These are phyloP conservation scores for Calameuta idolon DNA, from an alignment of 2,888 invertebrate species.

Conservation along the genomic window DNA sequence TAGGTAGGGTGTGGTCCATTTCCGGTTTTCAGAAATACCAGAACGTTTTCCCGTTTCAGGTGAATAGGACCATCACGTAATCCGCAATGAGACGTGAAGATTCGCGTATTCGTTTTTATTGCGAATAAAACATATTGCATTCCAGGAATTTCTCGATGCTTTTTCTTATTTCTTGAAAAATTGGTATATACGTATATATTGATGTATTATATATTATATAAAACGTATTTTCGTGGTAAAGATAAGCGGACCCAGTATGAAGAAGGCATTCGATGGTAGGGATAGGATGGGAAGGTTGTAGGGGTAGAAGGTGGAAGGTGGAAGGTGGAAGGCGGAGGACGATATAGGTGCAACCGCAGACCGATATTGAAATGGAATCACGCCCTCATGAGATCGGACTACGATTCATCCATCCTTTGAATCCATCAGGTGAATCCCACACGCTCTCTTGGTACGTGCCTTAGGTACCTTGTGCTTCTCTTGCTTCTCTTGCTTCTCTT, in stretches of 20 bases:
- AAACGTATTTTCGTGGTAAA: neutral
- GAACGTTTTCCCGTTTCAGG: neutral
- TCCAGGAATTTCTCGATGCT: neutral
- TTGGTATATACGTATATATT: neutral
- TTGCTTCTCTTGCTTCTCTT: neutral
- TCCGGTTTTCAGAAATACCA: neutral
- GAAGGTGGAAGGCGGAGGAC: neutral
- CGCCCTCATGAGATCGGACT: conserved; percentile 28
- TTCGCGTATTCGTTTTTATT: neutral
- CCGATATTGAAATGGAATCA: conserved; percentile 64
- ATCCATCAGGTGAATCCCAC: conserved; percentile 8
- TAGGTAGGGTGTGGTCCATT: neutral
- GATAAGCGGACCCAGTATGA: neutral
- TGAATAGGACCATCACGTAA: neutral
- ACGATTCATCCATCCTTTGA: neutral
- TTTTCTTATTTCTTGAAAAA: neutral
- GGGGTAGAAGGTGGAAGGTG: conserved; percentile 33
- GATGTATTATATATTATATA: neutral
- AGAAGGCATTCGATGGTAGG: neutral
- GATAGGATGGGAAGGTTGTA: conserved; percentile 9
- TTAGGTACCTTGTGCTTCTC: neutral
- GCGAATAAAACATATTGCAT: neutral
- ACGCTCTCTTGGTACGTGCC: conserved; percentile 8
- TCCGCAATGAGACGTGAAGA: neutral
- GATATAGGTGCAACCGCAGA: conserved; percentile 38